Evolutionary conservation across 2,113 vertebrate genomes (phyloP), one percentile per base, ranked within the genome.

Genomic region (Mormyrus iriodes): DNA sequence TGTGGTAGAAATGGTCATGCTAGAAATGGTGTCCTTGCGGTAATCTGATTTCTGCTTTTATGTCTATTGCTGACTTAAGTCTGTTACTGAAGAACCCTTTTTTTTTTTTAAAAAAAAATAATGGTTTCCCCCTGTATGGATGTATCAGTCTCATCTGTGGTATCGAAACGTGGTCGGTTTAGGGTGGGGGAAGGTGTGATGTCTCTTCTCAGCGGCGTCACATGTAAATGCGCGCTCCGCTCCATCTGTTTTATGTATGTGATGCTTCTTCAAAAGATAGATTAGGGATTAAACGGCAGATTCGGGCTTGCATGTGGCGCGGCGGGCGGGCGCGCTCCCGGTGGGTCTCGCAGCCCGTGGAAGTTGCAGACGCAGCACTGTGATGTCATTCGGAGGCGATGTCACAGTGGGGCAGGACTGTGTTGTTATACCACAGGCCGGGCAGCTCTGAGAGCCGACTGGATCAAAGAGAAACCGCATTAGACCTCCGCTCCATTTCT

Each of bases 351-450:
- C 91, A 89, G 88, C 92, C 91, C 85, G 53, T 91, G 90, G 90
- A 93, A 90, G 93, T 93, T 94, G 92, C 21, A 39, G 90, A 94
- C 93, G 91, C 94, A 95, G 93, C 92, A 89, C 94, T 93, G 92
- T 94, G 92, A 93, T 93, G 95, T 94, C 91, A 94, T 95, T 93
- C 90, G 93, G 92, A 90, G 93, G 90, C 90, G 94, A 84, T 92
- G 91, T 92, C 89, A 90, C 53, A 90, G 91, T 88, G 88, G 90
- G 88, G 91, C 92, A 90, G 93, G 91, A 95, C 95, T 94, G 95
- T 95, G 95, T 93, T 93, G 93, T 92, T 93, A 95, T 93, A 91
- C 91, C 91, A 88, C 91, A 95, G 93, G 93, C 94, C 90, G 15
- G 93, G 94, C 94, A 93, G 94, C 94, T 91, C 92, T 91, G 89